Percentiles rank a stretch among this genome's conserved stretches.
phyloP scores from a whole-genome alignment of 2,797 vertebrate species.

The Euthynnus affinis region DNA sequence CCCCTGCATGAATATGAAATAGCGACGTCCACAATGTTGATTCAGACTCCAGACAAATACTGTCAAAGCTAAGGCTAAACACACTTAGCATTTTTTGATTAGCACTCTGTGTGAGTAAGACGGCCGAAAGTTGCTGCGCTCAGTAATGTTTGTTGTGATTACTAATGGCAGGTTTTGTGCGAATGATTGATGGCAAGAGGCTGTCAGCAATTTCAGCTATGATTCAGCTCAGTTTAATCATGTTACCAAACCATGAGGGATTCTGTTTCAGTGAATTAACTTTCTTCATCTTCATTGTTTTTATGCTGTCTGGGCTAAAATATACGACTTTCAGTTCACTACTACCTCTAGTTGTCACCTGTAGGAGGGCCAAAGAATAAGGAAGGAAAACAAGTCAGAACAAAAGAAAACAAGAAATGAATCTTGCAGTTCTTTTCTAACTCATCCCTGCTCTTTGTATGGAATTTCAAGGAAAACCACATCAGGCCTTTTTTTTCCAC shows the following conservation, averaged over 20 bases:
- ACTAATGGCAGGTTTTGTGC: constrained; percentile 59
- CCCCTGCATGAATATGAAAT: constrained; percentile 93
- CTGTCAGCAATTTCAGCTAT: constrained; percentile 54
- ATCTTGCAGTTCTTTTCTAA: constrained; percentile 19
- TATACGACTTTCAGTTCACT: constrained; percentile 2
- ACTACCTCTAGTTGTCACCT: constrained; percentile 17
- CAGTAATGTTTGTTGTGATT: constrained; percentile 70
- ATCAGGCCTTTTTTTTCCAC: constrained; percentile 65
- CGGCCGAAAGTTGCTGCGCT: constrained; percentile 56
- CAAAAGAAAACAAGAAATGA: not conserved
- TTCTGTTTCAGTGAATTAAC: constrained; percentile 52
- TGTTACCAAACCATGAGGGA: constrained; percentile 55
- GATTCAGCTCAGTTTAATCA: constrained; percentile 63
- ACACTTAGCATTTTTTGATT: constrained; percentile 79
- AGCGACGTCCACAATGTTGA: constrained; percentile 83
- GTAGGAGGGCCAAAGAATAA: constrained; percentile 33
- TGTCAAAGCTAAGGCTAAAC: constrained; percentile 88
- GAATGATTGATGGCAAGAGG: constrained; percentile 61
- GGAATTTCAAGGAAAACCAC: constrained; percentile 60
- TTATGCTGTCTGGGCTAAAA: constrained; percentile 24
- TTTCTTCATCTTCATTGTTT: constrained; percentile 35
- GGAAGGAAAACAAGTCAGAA: constrained; percentile 11
- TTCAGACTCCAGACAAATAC: constrained; percentile 90
- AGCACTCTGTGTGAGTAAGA: constrained; percentile 54
- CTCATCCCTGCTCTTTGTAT: constrained; percentile 48